Conservation (phyloP, 2,113 vertebrate species). For the Vulpes vulpes region DNA sequence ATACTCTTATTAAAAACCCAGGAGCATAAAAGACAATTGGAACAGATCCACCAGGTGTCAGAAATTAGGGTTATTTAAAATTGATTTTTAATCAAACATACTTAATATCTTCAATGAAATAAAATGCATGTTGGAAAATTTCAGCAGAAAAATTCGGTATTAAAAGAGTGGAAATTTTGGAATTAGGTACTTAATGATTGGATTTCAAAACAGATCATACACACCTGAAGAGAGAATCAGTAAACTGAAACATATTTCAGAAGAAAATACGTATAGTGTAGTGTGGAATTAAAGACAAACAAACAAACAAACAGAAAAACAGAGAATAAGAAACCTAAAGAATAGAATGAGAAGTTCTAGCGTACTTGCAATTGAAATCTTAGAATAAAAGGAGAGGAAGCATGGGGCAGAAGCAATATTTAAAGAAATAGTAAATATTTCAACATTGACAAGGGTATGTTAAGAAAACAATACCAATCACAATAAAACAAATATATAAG, state of each 20-base stretch:
- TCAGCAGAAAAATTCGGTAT: background rate
- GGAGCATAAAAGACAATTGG: background rate
- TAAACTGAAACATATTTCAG: background rate
- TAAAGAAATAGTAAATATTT: background rate
- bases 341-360: background rate
- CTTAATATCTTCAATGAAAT: background rate
- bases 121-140: background rate
- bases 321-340: background rate
- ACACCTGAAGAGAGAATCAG: background rate
- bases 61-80: background rate
- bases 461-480: background rate
- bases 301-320: background rate
- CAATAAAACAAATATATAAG: background rate
- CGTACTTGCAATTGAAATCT: background rate
- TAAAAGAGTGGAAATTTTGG: background rate
- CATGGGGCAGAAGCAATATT: background rate
- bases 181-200: background rate
- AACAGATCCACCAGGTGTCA: background rate
- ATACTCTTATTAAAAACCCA: background rate
- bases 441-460: background rate
- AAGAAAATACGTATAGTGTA: slow-evolving; percentile 4
- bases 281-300: background rate
- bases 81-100: background rate
- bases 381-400: background rate
- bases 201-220: background rate